Evolutionary conservation across 2,113 vertebrate species (phyloP).

Genomic region (Aldabrachelys gigantea): DNA sequence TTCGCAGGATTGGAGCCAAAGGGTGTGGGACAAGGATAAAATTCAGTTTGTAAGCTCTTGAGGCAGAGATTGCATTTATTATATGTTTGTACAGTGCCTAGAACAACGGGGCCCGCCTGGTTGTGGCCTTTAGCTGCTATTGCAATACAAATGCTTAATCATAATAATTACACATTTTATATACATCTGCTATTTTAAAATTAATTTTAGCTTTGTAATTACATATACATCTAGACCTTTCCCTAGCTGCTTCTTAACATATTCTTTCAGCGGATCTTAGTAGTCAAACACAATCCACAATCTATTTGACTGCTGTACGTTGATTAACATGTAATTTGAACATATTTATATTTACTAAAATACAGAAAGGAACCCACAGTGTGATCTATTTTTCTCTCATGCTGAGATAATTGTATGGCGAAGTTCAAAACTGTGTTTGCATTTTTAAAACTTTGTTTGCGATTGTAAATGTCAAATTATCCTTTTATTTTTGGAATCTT

Average conservation of each 20-base stretch:
- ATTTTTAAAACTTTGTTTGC: not conserved
- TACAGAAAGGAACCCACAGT: not conserved
- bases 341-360: not conserved
- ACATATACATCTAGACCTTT: not conserved
- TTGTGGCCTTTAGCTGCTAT: not conserved
- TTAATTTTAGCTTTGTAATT: not conserved
- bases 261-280: not conserved
- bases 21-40: not conserved
- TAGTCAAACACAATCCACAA: not conserved
- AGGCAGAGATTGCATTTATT: not conserved
- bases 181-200: not conserved
- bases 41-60: not conserved
- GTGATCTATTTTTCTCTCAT: not conserved
- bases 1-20: slow-evolving; percentile 10
- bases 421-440: not conserved
- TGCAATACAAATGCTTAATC: not conserved
- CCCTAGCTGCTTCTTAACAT: not conserved
- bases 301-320: not conserved
- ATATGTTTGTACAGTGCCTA: not conserved
- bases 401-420: not conserved
- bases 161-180: not conserved
- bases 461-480: not conserved
- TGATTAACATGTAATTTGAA: not conserved
- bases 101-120: not conserved
- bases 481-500: not conserved